Base-by-base conservation (phyloP, 2,113 vertebrate species). In the Prionailurus viverrinus region DNA sequence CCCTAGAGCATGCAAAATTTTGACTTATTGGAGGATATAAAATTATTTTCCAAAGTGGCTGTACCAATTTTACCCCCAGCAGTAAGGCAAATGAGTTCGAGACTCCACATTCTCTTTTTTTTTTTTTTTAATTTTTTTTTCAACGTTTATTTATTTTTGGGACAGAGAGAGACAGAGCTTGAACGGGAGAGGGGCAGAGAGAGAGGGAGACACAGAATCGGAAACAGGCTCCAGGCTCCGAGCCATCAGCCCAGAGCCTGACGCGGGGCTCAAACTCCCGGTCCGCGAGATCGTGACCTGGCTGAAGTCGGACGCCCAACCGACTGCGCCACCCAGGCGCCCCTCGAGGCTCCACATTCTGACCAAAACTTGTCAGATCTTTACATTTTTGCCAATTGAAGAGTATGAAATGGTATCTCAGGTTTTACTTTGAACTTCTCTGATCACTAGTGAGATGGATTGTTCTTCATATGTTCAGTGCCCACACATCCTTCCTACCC, bases 381-480 rank as follows among this genome's bases (percentile, higher is more conserved):
- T 29, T 4, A 31, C 69, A 29, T 29, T 45, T 48, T 33, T 87
- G 48, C 48, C 95, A 41, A 0, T 4, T 29, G 45, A 31, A 81
- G 33, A 61, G 31, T 10, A 4, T 41, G 73, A 58, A 29, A 29
- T 1, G 5, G 7, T 15, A 4, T 36, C 7, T 39, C 21, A 0
- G 83, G 29, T 69, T 63, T 66, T 65, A 15, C 18, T 5, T 1
- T 25, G 39, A 66, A 8, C 33, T 11, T 53, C 84, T 61, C 81
- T 5, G 48, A 74, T n/a, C 21, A 69, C 48, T 14, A 14, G 13
- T 18, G 13, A 29, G 45, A 18, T 1, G 2, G 27, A 14, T 29
- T 27, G 4, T 3, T 7, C 0, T 36, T 18, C 55, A 1, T 1
- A 3, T 8, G n/a, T 31, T 27, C 31, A 7, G 13, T 23, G 65